A percentile compares a stretch with the other conserved stretches of the same genome.
Evolutionary conservation across 2,888 invertebrate genomes (phyloP).

Genomic region (Megaustenia siamemsis): DNA sequence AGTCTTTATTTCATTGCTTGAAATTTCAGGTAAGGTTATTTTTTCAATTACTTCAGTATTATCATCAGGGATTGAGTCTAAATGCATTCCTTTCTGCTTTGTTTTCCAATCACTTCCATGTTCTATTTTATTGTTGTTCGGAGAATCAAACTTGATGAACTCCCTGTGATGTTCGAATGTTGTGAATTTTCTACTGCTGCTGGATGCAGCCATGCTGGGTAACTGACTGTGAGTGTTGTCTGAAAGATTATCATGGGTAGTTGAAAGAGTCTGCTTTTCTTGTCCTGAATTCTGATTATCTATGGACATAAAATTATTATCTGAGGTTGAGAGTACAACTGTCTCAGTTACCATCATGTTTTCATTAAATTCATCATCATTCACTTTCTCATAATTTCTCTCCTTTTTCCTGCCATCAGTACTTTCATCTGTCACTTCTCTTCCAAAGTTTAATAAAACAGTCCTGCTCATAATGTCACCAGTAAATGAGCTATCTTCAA

Average conservation of each 20-base stretch:
- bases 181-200: too few species aligned
- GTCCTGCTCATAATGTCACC: not conserved
- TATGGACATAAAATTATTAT: not conserved
- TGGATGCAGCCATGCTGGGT: not conserved
- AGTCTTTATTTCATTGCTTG: not conserved
- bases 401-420: too few species aligned
- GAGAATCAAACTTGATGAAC: not conserved
- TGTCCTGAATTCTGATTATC: not conserved
- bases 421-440: not conserved
- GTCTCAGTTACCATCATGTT: not conserved
- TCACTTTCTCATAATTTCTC: not conserved
- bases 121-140: not conserved
- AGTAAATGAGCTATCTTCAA: not conserved
- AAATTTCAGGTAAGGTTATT: not conserved
- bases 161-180: not conserved
- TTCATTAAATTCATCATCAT: slow-evolving; percentile 15
- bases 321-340: not conserved
- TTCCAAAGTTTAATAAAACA: not conserved
- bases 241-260: not conserved
- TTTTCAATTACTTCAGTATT: not conserved
- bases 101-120: not conserved
- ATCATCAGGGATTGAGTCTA: not conserved
- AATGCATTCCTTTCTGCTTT: too few species aligned
- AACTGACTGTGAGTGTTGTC: not conserved
- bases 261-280: not conserved